These are phyloP conservation scores for Pseudococcus jackbeardsleyi DNA, from an alignment of 2,888 invertebrate species.

Conservation along the genomic window DNA sequence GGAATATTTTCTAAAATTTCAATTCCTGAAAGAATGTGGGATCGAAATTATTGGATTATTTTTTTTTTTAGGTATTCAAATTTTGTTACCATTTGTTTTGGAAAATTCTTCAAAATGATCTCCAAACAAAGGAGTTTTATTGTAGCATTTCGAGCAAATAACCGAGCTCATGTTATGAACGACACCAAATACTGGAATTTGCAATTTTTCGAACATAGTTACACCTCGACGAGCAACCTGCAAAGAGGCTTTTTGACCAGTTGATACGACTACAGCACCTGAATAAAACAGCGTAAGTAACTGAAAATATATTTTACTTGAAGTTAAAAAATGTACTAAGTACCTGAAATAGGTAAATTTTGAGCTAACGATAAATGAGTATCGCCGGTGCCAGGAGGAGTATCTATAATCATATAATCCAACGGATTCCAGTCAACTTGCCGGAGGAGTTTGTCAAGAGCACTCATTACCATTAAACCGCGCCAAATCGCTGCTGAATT, in stretches of 20 bases:
- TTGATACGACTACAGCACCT: slow-evolving; percentile 92
- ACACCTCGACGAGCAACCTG: slow-evolving; percentile 89
- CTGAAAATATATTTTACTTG: neutral
- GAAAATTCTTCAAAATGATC: slow-evolving; percentile 76
- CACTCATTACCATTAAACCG: slow-evolving; percentile 97
- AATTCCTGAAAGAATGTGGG: slow-evolving; percentile 69
- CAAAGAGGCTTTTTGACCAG: slow-evolving; percentile 89
- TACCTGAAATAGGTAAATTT: slow-evolving; percentile 83
- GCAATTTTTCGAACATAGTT: slow-evolving; percentile 87
- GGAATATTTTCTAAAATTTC: slow-evolving; percentile 81
- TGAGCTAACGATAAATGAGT: slow-evolving; percentile 92
- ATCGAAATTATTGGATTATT: neutral
- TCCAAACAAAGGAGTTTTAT: slow-evolving; percentile 82
- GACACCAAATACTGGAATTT: slow-evolving; percentile 87
- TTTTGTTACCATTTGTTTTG: slow-evolving; percentile 74
- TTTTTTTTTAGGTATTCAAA: neutral
- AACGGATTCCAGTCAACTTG: slow-evolving; percentile 91
- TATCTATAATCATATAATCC: slow-evolving; percentile 91
- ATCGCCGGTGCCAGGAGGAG: slow-evolving; percentile 97
- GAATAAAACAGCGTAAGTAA: slow-evolving; percentile 67
- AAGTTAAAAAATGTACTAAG: neutral
- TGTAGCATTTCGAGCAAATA: slow-evolving; percentile 82
- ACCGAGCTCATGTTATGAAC: slow-evolving; percentile 92
- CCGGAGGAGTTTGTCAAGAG: slow-evolving; percentile 85
- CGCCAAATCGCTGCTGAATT: slow-evolving; percentile 93